Conservation (phyloP, 2,888 invertebrate genomes). For the Lithophane ornitopus region DNA sequence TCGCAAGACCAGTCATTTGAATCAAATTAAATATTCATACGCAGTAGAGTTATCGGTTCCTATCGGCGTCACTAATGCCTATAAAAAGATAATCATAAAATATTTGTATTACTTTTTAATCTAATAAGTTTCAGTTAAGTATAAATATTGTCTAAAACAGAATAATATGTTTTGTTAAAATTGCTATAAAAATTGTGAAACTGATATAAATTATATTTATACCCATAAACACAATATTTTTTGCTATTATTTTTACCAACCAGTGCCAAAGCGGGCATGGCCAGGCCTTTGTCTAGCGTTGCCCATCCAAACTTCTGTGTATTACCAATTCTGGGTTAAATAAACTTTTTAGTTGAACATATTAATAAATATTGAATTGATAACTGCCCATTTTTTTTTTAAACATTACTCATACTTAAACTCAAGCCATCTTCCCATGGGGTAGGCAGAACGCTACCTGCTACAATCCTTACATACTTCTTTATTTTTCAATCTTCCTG, state of each 20-base stretch:
- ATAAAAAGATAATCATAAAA: neutral
- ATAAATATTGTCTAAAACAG: too few species aligned
- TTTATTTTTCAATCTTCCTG: too few species aligned
- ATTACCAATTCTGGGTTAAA: too few species aligned
- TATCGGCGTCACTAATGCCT: slow-evolving; percentile 4
- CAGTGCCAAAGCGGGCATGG: neutral
- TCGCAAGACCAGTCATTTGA: slow-evolving; percentile 35
- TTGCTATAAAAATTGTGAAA: neutral
- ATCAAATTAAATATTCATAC: slow-evolving; percentile 23
- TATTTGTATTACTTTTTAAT: neutral
- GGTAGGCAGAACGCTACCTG: too few species aligned
- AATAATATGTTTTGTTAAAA: neutral
- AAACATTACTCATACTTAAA: too few species aligned
- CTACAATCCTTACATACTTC: too few species aligned
- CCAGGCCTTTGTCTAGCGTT: neutral
- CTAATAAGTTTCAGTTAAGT: neutral
- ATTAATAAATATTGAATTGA: neutral
- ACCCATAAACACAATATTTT: neutral
- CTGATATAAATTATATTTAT: too few species aligned
- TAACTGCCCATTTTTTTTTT: neutral
- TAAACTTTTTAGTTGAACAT: neutral
- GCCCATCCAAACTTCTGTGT: neutral
- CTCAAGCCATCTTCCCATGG: too few species aligned
- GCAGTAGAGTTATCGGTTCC: neutral
- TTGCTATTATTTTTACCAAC: neutral